Evolutionary conservation across 2,113 vertebrate species (phyloP), one percentile per base, ranked within the genome.

Genomic region (Platycercus adscitus): DNA sequence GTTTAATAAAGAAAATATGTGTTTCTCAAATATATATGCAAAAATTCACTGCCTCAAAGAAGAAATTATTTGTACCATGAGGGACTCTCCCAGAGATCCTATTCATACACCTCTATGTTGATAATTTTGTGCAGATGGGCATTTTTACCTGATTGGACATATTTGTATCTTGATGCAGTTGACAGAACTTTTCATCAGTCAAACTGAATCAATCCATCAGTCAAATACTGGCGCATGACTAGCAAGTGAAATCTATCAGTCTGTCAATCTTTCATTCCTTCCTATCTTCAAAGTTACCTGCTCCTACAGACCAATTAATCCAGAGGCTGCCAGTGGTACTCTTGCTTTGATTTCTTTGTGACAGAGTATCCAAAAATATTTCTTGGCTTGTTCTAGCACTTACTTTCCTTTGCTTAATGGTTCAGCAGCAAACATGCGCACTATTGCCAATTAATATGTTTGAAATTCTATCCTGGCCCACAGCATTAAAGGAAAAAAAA

Each of bases 371-470:
- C 81, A 86, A 83, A 86, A 93, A 20, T 82, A 90, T 96, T 97
- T 97, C 81, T 95, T 97, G 83, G 91, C 81, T 88, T 95, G 85
- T 95, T 93, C 85, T 80, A 93, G 88, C 37, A 29, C 92, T 96
- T 89, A 84, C 69, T 97, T 81, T 94, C 50, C 88, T 97, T 93
- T 91, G 89, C 89, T 96, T 94, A 79, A 71, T 93, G 70, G 56
- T 91, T 96, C 94, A 96, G 78, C 96, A 93, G 78, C 73, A 97
- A 97, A 97, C 79, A 97, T 81, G 90, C 81, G 75, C 88, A 68
- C 43, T 86, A 90, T 88, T 96, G 93, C 95, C 95, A 95, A 96
- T 97, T 95, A 97, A 97, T 95, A 96, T 92, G 83, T 95, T 97
- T 98, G 89, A 93, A 92, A 96, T 97, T 93, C 88, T 97, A 87